These are phyloP conservation scores for Leucophenga maculata DNA, from an alignment of 2,888 invertebrate genomes.

Conservation along the genomic window DNA sequence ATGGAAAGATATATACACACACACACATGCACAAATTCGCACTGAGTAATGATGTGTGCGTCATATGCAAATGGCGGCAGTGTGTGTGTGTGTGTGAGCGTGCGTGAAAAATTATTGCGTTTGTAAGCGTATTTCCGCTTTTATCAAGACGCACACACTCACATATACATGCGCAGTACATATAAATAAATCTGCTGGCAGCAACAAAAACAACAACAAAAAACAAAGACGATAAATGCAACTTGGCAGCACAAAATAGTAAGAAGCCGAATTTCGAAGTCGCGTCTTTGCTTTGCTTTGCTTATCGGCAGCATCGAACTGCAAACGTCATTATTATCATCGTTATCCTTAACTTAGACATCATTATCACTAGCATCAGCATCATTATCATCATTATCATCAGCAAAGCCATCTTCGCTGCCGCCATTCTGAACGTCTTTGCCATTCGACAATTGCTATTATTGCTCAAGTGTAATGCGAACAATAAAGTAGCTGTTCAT, in stretches of 20 bases:
- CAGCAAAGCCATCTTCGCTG: neutral
- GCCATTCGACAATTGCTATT: conserved; percentile 48
- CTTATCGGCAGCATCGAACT: conserved; percentile 40
- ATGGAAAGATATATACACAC: conserved; percentile 11
- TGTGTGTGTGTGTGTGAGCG: conserved; percentile 27
- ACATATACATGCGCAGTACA: conserved; percentile 15
- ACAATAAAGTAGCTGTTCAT: conserved; percentile 57
- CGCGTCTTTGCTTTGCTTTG: conserved; percentile 38
- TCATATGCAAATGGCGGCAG: conserved; percentile 29
- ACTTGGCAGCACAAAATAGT: conserved; percentile 9
- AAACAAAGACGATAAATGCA: conserved; percentile 1
- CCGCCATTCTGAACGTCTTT: conserved; percentile 26
- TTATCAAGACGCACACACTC: conserved; percentile 25
- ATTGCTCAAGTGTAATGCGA: conserved; percentile 56
- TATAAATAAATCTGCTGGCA: neutral
- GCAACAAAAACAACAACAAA: neutral
- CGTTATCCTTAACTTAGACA: conserved; percentile 8
- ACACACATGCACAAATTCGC: conserved; percentile 12
- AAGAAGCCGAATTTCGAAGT: neutral
- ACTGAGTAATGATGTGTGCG: conserved; percentile 47
- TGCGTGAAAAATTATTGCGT: conserved; percentile 17
- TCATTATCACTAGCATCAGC: conserved; percentile 15
- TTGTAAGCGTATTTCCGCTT: conserved; percentile 26
- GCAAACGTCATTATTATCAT: conserved; percentile 26
- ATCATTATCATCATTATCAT: conserved; percentile 14